A percentile compares a stretch with the other conserved stretches of the same genome.
phyloP scores from a whole-genome alignment of 2,888 invertebrate species.

The Romanomermis culicivorax region DNA sequence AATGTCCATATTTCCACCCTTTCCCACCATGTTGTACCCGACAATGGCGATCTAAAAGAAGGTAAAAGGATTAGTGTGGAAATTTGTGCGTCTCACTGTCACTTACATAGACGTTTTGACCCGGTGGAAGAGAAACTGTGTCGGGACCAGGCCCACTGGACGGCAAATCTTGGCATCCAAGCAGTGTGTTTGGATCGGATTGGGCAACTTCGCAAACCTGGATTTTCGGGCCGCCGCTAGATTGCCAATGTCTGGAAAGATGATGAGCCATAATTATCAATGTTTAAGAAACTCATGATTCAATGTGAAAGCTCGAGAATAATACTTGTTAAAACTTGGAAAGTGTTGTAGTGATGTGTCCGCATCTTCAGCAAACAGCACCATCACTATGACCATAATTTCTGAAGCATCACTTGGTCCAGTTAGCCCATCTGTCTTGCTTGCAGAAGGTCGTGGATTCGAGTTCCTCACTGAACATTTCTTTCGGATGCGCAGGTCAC shows the following conservation, averaged over 20 bases:
- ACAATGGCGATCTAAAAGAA: not conserved
- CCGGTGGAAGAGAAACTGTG: not conserved
- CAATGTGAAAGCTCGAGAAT: too few relatives aligned
- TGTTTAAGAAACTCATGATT: too few relatives aligned
- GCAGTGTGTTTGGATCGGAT: not conserved
- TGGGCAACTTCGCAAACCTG: not conserved
- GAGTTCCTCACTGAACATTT: too few relatives aligned
- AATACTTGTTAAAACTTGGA: too few relatives aligned
- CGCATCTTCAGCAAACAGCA: too few relatives aligned
- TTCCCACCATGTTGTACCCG: not conserved
- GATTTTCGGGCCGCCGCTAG: not conserved
- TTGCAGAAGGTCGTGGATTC: too few relatives aligned
- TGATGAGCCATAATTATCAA: not conserved
- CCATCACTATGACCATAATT: too few relatives aligned
- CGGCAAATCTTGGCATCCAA: not conserved
- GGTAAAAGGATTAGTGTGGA: not conserved
- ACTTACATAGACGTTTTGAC: not conserved
- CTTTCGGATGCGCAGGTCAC: too few relatives aligned
- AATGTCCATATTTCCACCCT: not conserved
- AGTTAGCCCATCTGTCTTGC: too few relatives aligned
- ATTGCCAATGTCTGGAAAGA: not conserved
- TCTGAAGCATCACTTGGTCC: too few relatives aligned
- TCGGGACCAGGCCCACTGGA: not conserved
- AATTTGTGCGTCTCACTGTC: too few relatives aligned
- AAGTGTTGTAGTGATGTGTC: too few relatives aligned